Base-by-base conservation (phyloP, 2,888 invertebrate genomes). In the Chironomus tentans region DNA sequence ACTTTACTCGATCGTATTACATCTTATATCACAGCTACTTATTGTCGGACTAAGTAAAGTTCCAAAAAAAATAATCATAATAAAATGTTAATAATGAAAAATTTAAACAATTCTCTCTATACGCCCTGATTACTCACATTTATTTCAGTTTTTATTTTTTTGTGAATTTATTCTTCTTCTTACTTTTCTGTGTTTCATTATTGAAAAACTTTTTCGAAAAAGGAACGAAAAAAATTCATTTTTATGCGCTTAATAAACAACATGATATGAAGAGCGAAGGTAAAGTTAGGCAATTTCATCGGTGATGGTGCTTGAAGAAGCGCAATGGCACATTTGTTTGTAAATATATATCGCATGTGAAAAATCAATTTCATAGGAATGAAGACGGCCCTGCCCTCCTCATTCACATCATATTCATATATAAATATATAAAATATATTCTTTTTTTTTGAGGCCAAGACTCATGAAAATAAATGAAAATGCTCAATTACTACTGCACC, bases 291-390 rank as follows among this genome's bases (percentile, higher is more conserved):
- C 5, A 56, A 12, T 15, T 18, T 15, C 15, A 10, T 46, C n/a
- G 12, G 18, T 22, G 15, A 15, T 7, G 24, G 71, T 47, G 71
- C 71, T 28, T 71, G 10, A 48, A 71, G 46, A 73, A 73, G 38
- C 50, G 73, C 73, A 62, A 28, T 73, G 65, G 46, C 73, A 73
- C 38, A 46, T 62, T 61, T 13, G 46, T 38, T 73, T 24, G 62
- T 73, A 62, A 21, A 73, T 56, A 38, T 38, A 18, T 69, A 70
- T 70, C 73, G 73, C 73, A 56, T 61, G 62, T 73, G 73, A 62
- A 73, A 73, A 73, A 73, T 73, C 73, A 73, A 73, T 73, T 73
- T 62, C 65, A n/a, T 24, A 65, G 65, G 65, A 18, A 21, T 18
- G 21, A 24, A 13, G 22, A 13, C 65, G n/a, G 24, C 65, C 24